These are phyloP conservation scores for Epinephelus coioides DNA, from an alignment of 2,797 vertebrate species.

Conservation along the genomic window DNA sequence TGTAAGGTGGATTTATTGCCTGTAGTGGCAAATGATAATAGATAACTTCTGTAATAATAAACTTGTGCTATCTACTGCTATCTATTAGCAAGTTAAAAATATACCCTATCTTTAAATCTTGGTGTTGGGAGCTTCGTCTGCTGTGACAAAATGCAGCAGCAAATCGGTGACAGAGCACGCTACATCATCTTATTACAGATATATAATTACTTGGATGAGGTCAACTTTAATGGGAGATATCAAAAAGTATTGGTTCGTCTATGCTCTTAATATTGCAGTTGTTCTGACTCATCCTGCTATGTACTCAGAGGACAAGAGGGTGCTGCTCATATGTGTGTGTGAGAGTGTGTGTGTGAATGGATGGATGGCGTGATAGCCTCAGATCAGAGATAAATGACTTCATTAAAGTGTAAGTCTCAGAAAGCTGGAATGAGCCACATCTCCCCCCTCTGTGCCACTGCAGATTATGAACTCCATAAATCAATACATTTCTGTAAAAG, in stretches of 20 bases:
- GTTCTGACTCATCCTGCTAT: conserved; percentile 45
- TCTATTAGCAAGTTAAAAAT: conserved; percentile 32
- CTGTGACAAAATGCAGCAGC: conserved; percentile 7
- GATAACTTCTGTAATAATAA: conserved; percentile 49
- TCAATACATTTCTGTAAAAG: conserved; percentile 81
- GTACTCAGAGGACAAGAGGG: conserved; percentile 38
- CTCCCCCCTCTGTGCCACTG: conserved; percentile 73
- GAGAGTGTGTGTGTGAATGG: conserved; percentile 33
- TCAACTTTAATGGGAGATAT: conserved; percentile 26
- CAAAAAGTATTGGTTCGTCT: conserved; percentile 28
- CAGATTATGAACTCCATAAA: conserved; percentile 86
- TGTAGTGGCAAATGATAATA: conserved; percentile 30
- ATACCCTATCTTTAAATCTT: conserved; percentile 22
- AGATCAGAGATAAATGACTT: conserved; percentile 88
- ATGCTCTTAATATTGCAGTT: conserved; percentile 19
- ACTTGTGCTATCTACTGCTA: conserved; percentile 22
- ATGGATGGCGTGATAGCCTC: conserved; percentile 69
- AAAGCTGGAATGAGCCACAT: conserved; percentile 79
- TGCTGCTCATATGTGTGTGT: conserved; percentile 14
- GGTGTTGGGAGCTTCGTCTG: neutral
- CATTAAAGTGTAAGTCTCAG: conserved; percentile 83
- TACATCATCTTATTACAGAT: conserved; percentile 8
- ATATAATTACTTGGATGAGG: conserved; percentile 4
- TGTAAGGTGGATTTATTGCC: conserved; percentile 39
- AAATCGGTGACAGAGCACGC: neutral